Base-by-base conservation (phyloP, 2,797 vertebrate genomes). In the Pseudomugil gertrudae region DNA sequence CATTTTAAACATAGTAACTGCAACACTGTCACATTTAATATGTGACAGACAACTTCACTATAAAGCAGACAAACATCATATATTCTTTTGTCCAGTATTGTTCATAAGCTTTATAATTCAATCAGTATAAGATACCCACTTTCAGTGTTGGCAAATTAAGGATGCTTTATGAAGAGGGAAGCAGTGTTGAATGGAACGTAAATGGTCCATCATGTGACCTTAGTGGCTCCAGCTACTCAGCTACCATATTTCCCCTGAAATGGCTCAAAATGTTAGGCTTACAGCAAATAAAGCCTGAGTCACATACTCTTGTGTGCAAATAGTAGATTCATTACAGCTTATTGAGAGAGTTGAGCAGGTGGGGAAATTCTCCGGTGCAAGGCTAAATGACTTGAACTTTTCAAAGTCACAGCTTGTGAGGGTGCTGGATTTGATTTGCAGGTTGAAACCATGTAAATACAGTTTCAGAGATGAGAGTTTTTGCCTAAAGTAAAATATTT, bases 231-330 rank as follows among this genome's bases (percentile, higher is more conserved):
- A 57, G 56, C 36, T 57, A 67, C 72, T 69, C 59, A 45, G 61
- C 45, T 63, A 60, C 65, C 61, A 24, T 17, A 66, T 83, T 88
- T 82, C 54, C 63, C 70, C 29, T 61, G 75, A 84, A 79, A 73
- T 60, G 70, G 43, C 48, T 58, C 67, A 75, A 87, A 88, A 85
- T 84, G 82, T 84, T 87, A 83, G 86, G 79, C 84, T 78, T 63
- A 69, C 2, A 9, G 70, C 78, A 87, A 88, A 84, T 78, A 84
- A 75, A 74, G 69, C 58, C 67, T 78, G 47, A 65, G 71, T 76
- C 79, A 84, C 85, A 87, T 72, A 78, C 69, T 74, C 59, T 82
- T 45, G 45, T 85, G 84, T 73, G 84, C 83, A 88, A 90, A 90
- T 74, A 84, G 66, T 50, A 58, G 67, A 72, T 79, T 89, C 80